Percentiles rank a stretch among this genome's conserved stretches.
These are phyloP conservation scores for Caenorhabditis uteleia DNA, from an alignment of 2,888 invertebrate genomes.

Conservation along the genomic window DNA sequence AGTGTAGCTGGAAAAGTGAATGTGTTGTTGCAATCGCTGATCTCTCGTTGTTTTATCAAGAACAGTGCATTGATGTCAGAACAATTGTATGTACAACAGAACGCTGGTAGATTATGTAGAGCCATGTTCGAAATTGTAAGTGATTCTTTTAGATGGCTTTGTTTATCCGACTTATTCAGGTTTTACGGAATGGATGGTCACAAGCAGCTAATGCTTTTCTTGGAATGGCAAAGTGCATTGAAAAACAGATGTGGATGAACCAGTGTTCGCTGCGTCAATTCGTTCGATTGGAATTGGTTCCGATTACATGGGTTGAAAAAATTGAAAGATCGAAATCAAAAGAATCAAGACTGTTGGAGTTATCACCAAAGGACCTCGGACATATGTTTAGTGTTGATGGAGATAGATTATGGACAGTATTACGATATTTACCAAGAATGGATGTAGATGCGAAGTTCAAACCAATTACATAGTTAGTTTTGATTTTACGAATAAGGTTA, in stretches of 20 bases:
- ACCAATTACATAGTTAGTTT: conserved; percentile 81
- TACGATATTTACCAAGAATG: conserved; percentile 84
- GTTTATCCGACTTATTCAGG: no score
- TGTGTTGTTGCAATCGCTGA: conserved; percentile 77
- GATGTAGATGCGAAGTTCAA: conserved; percentile 85
- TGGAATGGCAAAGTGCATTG: conserved; percentile 87
- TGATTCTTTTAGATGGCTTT: no score
- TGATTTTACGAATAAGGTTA: no score
- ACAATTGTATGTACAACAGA: conserved; percentile 85
- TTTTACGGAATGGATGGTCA: conserved; percentile 87
- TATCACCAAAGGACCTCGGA: conserved; percentile 86
- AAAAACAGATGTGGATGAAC: conserved; percentile 90
- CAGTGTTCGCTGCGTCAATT: conserved; percentile 75
- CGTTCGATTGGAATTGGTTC: conserved; percentile 72
- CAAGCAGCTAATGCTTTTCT: conserved; percentile 85
- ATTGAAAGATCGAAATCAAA: conserved; percentile 81
- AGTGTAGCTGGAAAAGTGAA: conserved; percentile 93
- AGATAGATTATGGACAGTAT: conserved; percentile 77
- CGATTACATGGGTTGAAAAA: conserved; percentile 80
- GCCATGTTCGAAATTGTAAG: conserved; percentile 49
- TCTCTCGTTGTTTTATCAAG: conserved; percentile 80
- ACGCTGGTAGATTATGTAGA: conserved; percentile 57
- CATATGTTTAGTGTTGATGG: conserved; percentile 64
- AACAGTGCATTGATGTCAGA: conserved; percentile 88
- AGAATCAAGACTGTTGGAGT: conserved; percentile 79